Evolutionary conservation across 2,888 invertebrate species (phyloP), one percentile per base, ranked within the genome.

Genomic region (Chloromyia formosa): DNA sequence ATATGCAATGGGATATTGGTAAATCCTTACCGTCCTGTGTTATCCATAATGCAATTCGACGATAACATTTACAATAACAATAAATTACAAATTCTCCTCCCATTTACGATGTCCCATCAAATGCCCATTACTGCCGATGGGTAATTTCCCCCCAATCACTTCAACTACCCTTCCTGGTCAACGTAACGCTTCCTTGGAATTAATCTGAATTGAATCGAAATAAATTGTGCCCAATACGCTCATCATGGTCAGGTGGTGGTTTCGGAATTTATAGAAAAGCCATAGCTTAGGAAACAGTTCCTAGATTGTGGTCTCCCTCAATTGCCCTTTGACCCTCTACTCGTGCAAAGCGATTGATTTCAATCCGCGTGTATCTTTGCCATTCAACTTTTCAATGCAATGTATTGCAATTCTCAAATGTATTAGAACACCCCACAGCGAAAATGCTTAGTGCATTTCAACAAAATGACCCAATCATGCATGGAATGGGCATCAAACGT

Each of bases 181-280:
- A n/a, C n/a, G n/a, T n/a, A n/a, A 53, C 14, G 5, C 53, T 16
- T 53, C 53, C 53, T 53, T 53, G 53, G 14, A 53, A 53, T 58
- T 58, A 61, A 12, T 27, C 27, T 61, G 7, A 20, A 40, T 18
- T 62, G 10, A 42, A 62, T 1, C 18, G 16, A 16, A 40, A 62
- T 42, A 18, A 62, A 62, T 62, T 62, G 62, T 16, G 40, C 40
- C 40, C 40, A 62, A 62, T 62, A 5, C 23, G 18, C 40, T 62
- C 62, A 35, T 62, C 62, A 62, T 42, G 62, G 62, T 42, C 62
- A 62, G 62, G 12, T 18, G n/a, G 62, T 42, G 42, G 62, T 62
- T 35, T 62, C 18, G 16, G 22, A 62, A 18, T 62, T 62, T 60
- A 60, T 60, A 9, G 27, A 62, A 62, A n/a, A 16, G 9, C 40